phyloP scores from a whole-genome alignment of 2,797 vertebrate species.

The Rallus crepitans region DNA sequence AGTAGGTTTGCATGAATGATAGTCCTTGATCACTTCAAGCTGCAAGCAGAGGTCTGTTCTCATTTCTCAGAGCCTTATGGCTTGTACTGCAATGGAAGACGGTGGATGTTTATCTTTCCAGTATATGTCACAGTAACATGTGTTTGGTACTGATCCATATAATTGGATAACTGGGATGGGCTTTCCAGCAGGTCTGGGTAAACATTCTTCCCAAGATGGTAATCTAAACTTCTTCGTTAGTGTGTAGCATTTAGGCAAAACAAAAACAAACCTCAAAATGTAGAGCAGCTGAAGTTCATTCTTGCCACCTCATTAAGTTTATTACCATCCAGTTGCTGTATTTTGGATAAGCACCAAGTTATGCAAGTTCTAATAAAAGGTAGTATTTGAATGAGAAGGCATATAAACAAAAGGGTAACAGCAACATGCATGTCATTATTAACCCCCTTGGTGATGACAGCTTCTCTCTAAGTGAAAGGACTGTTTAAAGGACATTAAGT shows the following conservation, averaged over 20 bases:
- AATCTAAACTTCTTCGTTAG: conserved; percentile 15
- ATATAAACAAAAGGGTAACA: conserved; percentile 37
- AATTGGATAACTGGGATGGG: neutral
- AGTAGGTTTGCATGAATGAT: neutral
- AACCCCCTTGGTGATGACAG: neutral
- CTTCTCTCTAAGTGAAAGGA: neutral
- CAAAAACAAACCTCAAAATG: conserved; percentile 24
- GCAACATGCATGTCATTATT: neutral
- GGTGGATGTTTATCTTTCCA: neutral
- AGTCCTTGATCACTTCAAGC: neutral
- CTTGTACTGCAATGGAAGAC: neutral
- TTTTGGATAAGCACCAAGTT: conserved; percentile 21
- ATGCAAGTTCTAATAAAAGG: conserved; percentile 48
- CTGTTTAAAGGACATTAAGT: neutral
- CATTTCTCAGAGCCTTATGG: neutral
- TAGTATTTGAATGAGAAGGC: conserved; percentile 34
- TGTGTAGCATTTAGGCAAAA: conserved; percentile 11
- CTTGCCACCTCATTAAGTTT: conserved; percentile 64
- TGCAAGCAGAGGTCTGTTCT: neutral
- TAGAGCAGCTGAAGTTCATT: conserved; percentile 46
- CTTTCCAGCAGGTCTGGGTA: conserved; percentile 15
- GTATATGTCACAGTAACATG: neutral
- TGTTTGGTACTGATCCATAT: neutral
- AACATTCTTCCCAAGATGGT: conserved; percentile 25
- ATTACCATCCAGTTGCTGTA: conserved; percentile 57